Evolutionary conservation across 2,888 invertebrate genomes (phyloP), one percentile per base, ranked within the genome.

Genomic region (Agrotis exclamationis): DNA sequence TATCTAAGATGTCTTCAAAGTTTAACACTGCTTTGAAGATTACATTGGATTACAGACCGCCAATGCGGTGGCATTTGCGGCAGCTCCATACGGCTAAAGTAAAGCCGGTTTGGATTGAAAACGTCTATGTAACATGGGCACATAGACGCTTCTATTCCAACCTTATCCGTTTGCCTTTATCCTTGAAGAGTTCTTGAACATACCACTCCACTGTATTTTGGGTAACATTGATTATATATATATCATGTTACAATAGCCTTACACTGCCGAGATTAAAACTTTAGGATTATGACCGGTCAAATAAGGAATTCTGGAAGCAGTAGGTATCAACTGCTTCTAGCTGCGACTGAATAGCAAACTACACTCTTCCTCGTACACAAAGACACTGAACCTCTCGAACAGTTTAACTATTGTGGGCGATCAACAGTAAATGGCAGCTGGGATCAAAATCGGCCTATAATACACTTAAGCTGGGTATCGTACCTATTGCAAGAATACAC

Each of bases 11-110:
- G 5, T 20, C 20, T 57, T 28, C 18, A 22, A 69, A 57, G 50
- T 14, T 18, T 44, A 18, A 11, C 22, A 20, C 6, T 67, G 20
- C 69, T 56, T 48, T 68, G 20, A 4, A 28, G 50, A 69, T 57
- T 44, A 20, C n/a, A 28, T 13, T 58, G 44, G 50, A 69, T 57
- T 44, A 20, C n/a, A 22, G 18, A 65, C 20, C 18, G 16, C 16
- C 14, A 68, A 44, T 44, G 44, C 44, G 44, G 28, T 3, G 11
- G n/a, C 16, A 51, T 70, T 70, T 16, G 4, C 18, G 22, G 9
- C 13, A 67, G 14, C 16, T 68, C 3, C 5, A 39, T 11, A 11
- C 13, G 54, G 20, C 24, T 13, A 63, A 67, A 53, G 44, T 16
- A 39, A 63, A 51, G 20, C 9, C 60, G 1, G 18, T 39, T 5